Evolutionary conservation across 1,140 invertebrate genomes (phyloP).

Genomic region (Anagrus nilaparvatae): DNA sequence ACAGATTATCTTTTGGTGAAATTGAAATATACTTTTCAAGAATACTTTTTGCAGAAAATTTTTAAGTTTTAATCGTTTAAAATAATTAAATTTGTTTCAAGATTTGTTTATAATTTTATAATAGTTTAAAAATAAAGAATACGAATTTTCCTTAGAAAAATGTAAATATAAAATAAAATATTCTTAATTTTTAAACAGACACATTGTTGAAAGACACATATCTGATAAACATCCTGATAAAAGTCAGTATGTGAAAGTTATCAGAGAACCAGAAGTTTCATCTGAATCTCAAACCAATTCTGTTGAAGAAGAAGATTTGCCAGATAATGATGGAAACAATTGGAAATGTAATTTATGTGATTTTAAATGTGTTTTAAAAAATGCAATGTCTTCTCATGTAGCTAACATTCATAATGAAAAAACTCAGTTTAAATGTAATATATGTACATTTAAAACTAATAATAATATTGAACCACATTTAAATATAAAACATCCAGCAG

Average conservation of each 20-base stretch:
- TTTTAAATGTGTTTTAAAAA: conserved; percentile 48
- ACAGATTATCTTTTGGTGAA: too few species aligned
- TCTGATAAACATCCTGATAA: conserved; percentile 50
- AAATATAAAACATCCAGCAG: conserved; percentile 37
- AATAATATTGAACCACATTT: conserved; percentile 49
- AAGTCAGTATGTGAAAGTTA: conserved; percentile 43
- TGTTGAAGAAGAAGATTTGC: conserved; percentile 18
- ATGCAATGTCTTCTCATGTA: conserved; percentile 49
- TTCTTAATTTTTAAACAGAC: conserved; percentile 23
- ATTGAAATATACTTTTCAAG: too few species aligned
- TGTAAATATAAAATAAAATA: neutral
- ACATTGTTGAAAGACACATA: conserved; percentile 56
- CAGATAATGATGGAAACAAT: conserved; percentile 40
- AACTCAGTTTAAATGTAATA: conserved; percentile 54
- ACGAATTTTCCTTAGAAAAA: neutral
- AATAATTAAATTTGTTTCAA: too few species aligned
- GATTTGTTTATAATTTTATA: too few species aligned
- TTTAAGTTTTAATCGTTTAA: too few species aligned
- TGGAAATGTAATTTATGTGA: conserved; percentile 64
- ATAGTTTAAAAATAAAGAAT: too few species aligned
- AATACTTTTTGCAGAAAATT: too few species aligned
- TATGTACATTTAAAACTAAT: conserved; percentile 49
- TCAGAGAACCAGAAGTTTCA: conserved; percentile 39
- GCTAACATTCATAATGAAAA: conserved; percentile 48
- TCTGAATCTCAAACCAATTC: neutral